phyloP scores from a whole-genome alignment of 2,888 invertebrate genomes.

The Orchesella flavescens region DNA sequence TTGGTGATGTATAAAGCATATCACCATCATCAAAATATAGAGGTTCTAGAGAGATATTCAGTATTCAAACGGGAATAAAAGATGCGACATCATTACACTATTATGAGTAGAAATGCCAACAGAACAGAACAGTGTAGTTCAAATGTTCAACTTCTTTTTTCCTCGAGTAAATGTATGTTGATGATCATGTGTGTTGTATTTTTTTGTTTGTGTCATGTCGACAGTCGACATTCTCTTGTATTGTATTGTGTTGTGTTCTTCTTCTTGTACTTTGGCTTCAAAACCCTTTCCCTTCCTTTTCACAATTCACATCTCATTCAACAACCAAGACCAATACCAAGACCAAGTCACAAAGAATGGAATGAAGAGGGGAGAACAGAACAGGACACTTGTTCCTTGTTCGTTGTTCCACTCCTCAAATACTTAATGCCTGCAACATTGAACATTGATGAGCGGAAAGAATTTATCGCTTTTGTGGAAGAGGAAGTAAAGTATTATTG shows the following conservation, averaged over 20 bases:
- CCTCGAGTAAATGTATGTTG: too few species aligned
- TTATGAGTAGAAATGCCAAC: not conserved
- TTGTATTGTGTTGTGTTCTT: too few species aligned
- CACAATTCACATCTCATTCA: too few species aligned
- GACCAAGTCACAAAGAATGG: not conserved
- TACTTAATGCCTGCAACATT: not conserved
- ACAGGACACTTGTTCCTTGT: conserved; percentile 13
- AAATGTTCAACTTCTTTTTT: too few species aligned
- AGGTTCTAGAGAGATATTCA: not conserved
- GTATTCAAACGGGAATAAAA: not conserved
- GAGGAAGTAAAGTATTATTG: not conserved
- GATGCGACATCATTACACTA: conserved; percentile 16
- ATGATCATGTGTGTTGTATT: not conserved
- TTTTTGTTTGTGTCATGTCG: too few species aligned
- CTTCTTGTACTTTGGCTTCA: too few species aligned
- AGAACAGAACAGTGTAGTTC: not conserved
- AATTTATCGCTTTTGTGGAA: conserved; percentile 20
- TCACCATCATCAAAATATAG: too few species aligned
- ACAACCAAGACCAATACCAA: too few species aligned
- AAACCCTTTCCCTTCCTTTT: too few species aligned
- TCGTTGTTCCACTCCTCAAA: not conserved
- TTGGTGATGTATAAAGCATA: not conserved
- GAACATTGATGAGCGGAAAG: conserved; percentile 3
- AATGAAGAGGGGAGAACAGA: not conserved
- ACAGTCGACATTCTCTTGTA: too few species aligned